A percentile compares a stretch with the other conserved stretches of the same genome.
Evolutionary conservation across 2,797 vertebrate species (phyloP).

Genomic region (Clarias laeviceps): DNA sequence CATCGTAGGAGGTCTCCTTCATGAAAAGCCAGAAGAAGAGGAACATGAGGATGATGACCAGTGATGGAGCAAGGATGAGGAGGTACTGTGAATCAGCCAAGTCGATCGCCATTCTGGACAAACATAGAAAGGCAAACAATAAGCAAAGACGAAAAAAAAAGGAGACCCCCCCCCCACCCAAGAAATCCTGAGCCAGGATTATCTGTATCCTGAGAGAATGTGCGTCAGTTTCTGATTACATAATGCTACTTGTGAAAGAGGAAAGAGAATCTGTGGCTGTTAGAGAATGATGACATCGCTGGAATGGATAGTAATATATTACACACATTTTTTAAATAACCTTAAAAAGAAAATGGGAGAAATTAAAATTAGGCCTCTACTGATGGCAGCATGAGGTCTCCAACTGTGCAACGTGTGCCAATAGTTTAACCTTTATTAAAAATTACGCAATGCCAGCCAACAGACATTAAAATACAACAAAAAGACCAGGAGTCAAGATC

Average conservation of each 20-base stretch:
- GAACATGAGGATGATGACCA: slow-evolving; percentile 94
- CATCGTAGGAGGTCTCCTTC: slow-evolving; percentile 97
- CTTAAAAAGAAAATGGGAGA: neutral
- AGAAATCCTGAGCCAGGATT: neutral
- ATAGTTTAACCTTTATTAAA: neutral
- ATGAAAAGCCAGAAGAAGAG: slow-evolving; percentile 99
- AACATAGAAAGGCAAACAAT: neutral
- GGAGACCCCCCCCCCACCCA: too few species aligned
- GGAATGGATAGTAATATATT: neutral
- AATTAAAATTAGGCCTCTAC: neutral
- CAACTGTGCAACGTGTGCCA: neutral
- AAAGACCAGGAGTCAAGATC: neutral
- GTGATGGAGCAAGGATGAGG: slow-evolving; percentile 89
- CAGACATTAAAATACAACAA: neutral
- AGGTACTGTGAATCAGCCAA: slow-evolving; percentile 96
- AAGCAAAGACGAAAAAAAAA: neutral
- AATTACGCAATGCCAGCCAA: neutral
- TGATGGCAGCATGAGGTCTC: neutral
- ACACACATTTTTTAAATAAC: neutral
- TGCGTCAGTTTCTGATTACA: neutral
- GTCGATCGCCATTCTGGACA: slow-evolving; percentile 87
- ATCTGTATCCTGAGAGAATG: neutral
- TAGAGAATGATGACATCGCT: too few species aligned
- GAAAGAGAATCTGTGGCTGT: neutral
- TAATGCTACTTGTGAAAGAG: neutral